Base-by-base conservation (phyloP, 37 sponge, comb jelly and placozoan species). In the Theonella swinhoei region DNA sequence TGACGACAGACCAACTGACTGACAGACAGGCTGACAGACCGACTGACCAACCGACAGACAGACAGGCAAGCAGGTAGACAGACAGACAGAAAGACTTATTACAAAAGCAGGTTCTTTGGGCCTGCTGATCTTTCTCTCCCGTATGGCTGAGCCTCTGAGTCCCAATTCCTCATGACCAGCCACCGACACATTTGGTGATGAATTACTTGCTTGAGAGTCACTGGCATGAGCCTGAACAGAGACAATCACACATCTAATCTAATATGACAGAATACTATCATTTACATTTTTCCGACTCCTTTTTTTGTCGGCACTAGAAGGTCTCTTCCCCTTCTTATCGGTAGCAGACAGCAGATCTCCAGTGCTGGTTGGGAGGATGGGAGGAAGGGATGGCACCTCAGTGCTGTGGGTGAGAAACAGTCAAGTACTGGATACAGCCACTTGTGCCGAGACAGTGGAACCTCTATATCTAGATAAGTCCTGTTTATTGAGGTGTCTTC, bases 121-220 rank as follows among this genome's bases (percentile, higher is more conserved):
- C n/a, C n/a, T n/a, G n/a, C n/a, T n/a, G n/a, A n/a, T 74, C 66
- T 74, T 83, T 63, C 39, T 75, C 62, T 88, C 82, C 36, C 64
- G 61, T 26, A 86, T 86, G 73, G 86, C 79, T 38, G 79, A 78
- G 9, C 86, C 86, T 29, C 64, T 78, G 20, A 86, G 79, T 34
- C 79, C 79, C 7, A 86, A 72, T 0, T 40, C 73, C 4, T 72
- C 79, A 25, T 7, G 29, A 47, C 4, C 2, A 7, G 54, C 7
- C 54, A 47, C 54, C 7, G 54, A 47, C 11, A 47, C 54, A 14
- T 17, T 14, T 14, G 54, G 54, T 7, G 54, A 47, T 17, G 54
- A 47, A 63, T 28, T 5, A 28, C 4, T 28, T 28, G 64, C 3
- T 68, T n/a, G 20, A 20, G 42, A 80, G 58, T 22, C 42, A 66